Percentiles rank a stretch among this genome's conserved stretches.
Evolutionary conservation across 2,888 invertebrate genomes (phyloP).

Genomic region (Ophion ellenae): DNA sequence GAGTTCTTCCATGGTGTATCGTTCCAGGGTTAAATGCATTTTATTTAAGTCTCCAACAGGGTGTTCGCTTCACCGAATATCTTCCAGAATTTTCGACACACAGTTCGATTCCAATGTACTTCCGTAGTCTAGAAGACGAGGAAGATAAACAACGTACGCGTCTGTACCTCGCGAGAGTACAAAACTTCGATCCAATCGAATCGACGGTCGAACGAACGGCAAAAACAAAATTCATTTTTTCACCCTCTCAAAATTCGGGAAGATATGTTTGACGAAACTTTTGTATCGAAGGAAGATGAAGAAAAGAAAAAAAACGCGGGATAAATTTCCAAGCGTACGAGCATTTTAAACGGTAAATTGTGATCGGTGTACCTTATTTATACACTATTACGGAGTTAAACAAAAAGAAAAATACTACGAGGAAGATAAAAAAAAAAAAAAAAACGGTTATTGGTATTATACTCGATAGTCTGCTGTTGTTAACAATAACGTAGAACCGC

Average conservation of each 20-base stretch:
- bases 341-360: conserved; percentile 74
- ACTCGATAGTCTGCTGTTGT: conserved; percentile 80
- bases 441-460: conserved; percentile 70
- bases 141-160: conserved; percentile 19
- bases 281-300: conserved; percentile 72
- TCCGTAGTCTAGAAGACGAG: conserved; percentile 29
- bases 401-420: conserved; percentile 42
- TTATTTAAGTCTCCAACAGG: conserved; percentile 29
- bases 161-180: conserved; percentile 16
- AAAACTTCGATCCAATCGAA: conserved; percentile 15
- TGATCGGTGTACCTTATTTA: conserved; percentile 78
- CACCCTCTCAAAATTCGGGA: conserved; percentile 55
- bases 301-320: conserved; percentile 62
- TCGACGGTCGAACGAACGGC: not conserved
- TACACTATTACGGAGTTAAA: conserved; percentile 67
- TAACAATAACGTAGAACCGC: conserved; percentile 76
- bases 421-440: too few species aligned
- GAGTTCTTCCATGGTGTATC: not conserved
- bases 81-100: conserved; percentile 36
- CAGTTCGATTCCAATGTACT: conserved; percentile 58
- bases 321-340: conserved; percentile 67
- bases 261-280: conserved; percentile 79
- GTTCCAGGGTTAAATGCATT: not conserved
- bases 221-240: not conserved
- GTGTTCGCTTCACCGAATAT: conserved; percentile 50